Evolutionary conservation across 2,888 invertebrate species (phyloP), one percentile per base, ranked within the genome.

Genomic region (Mythimna albipuncta): DNA sequence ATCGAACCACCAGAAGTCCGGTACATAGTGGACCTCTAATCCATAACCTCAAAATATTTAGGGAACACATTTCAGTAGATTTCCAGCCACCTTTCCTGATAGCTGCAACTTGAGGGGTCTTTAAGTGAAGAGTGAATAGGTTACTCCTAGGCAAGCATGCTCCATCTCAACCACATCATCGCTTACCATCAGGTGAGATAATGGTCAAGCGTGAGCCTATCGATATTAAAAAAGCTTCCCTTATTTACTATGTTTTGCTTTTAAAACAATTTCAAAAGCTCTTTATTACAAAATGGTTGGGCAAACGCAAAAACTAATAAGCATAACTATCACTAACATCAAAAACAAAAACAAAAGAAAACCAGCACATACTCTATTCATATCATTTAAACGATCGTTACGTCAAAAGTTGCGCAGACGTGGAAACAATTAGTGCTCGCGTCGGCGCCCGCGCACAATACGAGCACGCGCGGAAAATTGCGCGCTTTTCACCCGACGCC

Each of bases 401-500:
- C 83, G 76, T 86, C 79, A 73, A 84, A 74, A 78, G 85, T 90
- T 89, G 85, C 88, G 85, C 81, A 86, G 75, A 91, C 89, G 83
- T 89, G 89, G 91, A 89, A 90, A 87, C 81, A 84, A 90, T 90
- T 91, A 91, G 69, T 69, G 54, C 54, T 72, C 75, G 72, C 72
- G 72, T 71, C 70, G 77, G 74, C 85, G 72, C 72, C 69, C 21
- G 68, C 38, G 69, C 41, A 80, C 81, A 85, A 75, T 85, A 83
- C 65, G 62, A 77, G 84, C 83, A 79, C 75, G 84, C 84, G 80
- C 88, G 89, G 90, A 87, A 91, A 91, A 91, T 91, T 87, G 85
- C 79, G 84, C 77, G 79, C 82, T 88, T 89, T 89, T 90, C 90
- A 89, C 89, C 83, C 61, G 69, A 58, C 81, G 55, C 80, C 75